phyloP scores from a whole-genome alignment of 2,797 vertebrate genomes.

The Halcyon chelicuti region DNA sequence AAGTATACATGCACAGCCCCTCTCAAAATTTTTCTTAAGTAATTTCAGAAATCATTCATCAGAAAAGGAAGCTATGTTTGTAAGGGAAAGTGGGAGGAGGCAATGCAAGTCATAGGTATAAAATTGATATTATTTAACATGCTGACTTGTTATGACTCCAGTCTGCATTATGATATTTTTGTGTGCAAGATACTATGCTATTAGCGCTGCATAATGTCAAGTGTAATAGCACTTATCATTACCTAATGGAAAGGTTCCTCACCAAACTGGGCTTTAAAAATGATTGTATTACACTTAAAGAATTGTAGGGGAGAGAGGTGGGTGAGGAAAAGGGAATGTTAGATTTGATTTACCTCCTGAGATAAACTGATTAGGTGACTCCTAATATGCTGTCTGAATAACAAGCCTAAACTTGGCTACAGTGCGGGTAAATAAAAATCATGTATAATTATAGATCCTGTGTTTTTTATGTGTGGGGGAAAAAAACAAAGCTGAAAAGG shows the following conservation, averaged over 20 bases:
- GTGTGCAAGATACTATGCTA: not conserved
- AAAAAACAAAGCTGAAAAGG: not conserved
- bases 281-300: not conserved
- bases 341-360: not conserved
- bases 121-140: not conserved
- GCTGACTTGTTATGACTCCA: conserved; percentile 10
- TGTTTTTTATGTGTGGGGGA: fast-evolving
- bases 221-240: not conserved
- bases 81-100: not conserved
- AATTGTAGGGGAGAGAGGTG: not conserved
- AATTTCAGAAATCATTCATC: not conserved
- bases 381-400: not conserved
- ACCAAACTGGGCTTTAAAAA: not conserved
- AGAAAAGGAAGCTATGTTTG: not conserved
- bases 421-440: not conserved
- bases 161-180: not conserved
- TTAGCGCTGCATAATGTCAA: not conserved
- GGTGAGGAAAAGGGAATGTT: not conserved
- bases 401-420: not conserved
- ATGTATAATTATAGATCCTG: not conserved
- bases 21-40: not conserved
- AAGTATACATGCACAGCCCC: not conserved
- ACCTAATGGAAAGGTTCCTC: not conserved
- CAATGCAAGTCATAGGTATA: not conserved
- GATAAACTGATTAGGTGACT: not conserved